phyloP scores from a whole-genome alignment of 2,888 invertebrate genomes.

The Heterodera filipjevi region DNA sequence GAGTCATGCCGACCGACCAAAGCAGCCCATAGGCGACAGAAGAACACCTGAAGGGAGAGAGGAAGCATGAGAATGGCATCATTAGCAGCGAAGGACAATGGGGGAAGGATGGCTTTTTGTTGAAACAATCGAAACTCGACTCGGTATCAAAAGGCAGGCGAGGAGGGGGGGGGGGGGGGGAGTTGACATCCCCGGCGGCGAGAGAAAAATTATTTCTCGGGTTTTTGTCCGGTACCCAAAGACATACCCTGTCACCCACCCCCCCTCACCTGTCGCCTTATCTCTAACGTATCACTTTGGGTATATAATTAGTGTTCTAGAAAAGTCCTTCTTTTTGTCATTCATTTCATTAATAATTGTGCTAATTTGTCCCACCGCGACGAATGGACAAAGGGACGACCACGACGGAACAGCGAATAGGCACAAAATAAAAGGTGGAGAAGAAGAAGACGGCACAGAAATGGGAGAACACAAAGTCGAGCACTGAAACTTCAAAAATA shows the following conservation, averaged over 20 bases:
- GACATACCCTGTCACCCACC: too few relatives aligned
- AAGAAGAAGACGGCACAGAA: constrained; percentile 57
- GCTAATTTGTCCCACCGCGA: constrained; percentile 26
- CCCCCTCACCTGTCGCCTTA: too few relatives aligned
- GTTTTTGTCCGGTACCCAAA: too few relatives aligned
- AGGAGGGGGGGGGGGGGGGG: too few relatives aligned
- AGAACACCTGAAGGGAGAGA: constrained; percentile 43
- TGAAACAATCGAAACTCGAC: too few relatives aligned
- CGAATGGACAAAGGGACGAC: constrained; percentile 45
- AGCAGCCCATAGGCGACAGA: constrained; percentile 54
- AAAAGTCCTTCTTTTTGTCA: background rate
- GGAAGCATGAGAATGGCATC: too few relatives aligned
- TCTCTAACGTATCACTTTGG: too few relatives aligned
- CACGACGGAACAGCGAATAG: constrained; percentile 50
- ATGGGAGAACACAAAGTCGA: constrained; percentile 61
- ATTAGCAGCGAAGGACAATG: background rate
- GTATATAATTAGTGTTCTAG: too few relatives aligned
- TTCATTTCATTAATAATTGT: background rate
- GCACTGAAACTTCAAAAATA: constrained; percentile 45
- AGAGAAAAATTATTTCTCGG: too few relatives aligned
- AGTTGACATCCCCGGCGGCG: too few relatives aligned
- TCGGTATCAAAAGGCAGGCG: too few relatives aligned
- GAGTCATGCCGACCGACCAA: constrained; percentile 63
- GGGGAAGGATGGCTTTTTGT: background rate
- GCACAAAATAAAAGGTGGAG: constrained; percentile 56